Evolutionary conservation across 2,888 invertebrate genomes (phyloP), one percentile per base, ranked within the genome.

Genomic region (Synanthedon vespiformis): DNA sequence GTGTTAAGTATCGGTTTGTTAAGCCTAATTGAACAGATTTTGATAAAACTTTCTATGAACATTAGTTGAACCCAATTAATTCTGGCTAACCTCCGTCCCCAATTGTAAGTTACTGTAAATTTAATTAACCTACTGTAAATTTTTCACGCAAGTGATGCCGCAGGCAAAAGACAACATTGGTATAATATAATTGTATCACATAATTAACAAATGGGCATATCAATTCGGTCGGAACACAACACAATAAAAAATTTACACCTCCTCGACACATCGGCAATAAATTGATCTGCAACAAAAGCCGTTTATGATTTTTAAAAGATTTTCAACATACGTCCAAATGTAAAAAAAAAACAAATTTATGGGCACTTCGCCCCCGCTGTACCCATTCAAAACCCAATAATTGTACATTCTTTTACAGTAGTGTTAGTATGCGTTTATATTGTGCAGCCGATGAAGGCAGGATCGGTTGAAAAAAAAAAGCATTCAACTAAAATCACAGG

Each of bases 401-500:
- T 87, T 87, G 87, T 87, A 86, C 84, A 87, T 86, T 86, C 87
- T 87, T 86, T 86, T 85, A 86, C 86, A 81, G 87, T 87, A 86
- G 87, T 87, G 79, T 84, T 87, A 86, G 87, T 87, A 78, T 84
- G 82, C 80, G 79, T 83, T 80, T 74, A 79, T 80, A 79, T 77
- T 80, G 78, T 80, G 79, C 69, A 72, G 74, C 75, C 84, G 81
- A 80, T 77, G 83, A 82, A 81, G 82, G 78, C 74, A 74, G 64
- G 67, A 63, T 54, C 60, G 60, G 58, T 63, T 85, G 85, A 82
- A 80, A 34, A 34, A 27, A 34, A 34, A 84, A 86, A 74, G 77
- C 73, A 86, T 86, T 85, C 83, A 83, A 80, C 82, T 74, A 81
- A 85, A 84, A 82, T 85, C 86, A 81, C 81, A 87, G 87, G 87